Evolutionary conservation across 2,797 vertebrate species (phyloP).

Genomic region (Sphenodon punctatus): DNA sequence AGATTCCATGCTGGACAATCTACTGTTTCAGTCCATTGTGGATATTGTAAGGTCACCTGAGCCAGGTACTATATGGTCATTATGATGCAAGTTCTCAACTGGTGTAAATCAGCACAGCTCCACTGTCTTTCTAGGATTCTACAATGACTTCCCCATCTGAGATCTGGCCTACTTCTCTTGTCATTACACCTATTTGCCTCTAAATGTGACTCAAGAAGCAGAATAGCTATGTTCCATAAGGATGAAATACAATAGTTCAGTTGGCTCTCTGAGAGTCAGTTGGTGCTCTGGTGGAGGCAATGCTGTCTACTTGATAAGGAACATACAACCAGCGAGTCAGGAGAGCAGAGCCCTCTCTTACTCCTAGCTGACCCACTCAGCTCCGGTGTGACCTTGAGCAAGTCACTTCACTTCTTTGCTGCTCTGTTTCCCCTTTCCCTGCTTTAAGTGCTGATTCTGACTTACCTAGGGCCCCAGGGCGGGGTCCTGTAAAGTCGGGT

Average conservation of each 20-base stretch:
- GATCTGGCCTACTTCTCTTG: neutral
- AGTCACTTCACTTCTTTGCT: neutral
- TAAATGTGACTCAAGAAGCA: rapidly evolving
- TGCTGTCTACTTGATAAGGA: neutral
- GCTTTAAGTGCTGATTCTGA: too few relatives aligned
- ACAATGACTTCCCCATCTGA: neutral
- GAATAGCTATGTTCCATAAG: rapidly evolving
- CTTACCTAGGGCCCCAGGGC: too few relatives aligned
- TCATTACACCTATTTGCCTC: neutral
- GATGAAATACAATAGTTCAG: neutral
- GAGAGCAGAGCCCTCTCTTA: neutral
- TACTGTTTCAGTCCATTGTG: too few relatives aligned
- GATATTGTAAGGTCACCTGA: too few relatives aligned
- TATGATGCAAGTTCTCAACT: neutral
- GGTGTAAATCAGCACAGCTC: rapidly evolving
- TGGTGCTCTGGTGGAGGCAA: neutral
- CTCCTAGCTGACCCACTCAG: neutral
- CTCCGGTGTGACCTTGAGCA: too few relatives aligned
- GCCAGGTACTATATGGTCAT: too few relatives aligned
- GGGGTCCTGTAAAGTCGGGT: too few relatives aligned
- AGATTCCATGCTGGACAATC: too few relatives aligned
- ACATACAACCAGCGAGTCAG: rapidly evolving
- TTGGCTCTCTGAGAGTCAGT: too few relatives aligned
- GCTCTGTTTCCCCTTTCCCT: neutral
- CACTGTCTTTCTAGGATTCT: neutral